Percentiles rank a stretch among this genome's conserved stretches.
Conservation (phyloP, 2,888 invertebrate genomes). For the Scaptomyza cyrtandrae region DNA sequence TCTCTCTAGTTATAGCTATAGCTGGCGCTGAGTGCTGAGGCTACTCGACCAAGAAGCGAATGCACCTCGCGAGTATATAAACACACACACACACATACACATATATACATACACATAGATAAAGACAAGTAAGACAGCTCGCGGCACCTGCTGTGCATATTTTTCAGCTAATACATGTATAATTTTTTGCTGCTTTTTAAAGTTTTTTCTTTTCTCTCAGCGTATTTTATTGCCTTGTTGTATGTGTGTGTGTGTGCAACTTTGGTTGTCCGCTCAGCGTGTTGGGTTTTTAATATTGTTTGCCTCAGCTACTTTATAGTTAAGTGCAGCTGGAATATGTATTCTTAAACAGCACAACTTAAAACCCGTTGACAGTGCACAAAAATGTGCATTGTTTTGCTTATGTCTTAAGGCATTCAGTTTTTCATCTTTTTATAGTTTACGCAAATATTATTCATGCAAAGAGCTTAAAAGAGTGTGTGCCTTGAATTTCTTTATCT, state of each 20-base stretch:
- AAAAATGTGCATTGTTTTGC: conserved; percentile 62
- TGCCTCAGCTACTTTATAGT: conserved; percentile 75
- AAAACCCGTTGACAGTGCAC: conserved; percentile 63
- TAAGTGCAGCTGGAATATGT: conserved; percentile 74
- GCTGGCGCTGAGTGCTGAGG: conserved; percentile 65
- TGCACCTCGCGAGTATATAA: conserved; percentile 54
- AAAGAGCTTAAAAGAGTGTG: conserved; percentile 49
- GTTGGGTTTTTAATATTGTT: conserved; percentile 73
- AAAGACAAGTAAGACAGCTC: conserved; percentile 18
- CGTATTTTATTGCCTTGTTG: conserved; percentile 63
- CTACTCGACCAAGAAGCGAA: conserved; percentile 65
- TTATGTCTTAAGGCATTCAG: conserved; percentile 44
- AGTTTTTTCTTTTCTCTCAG: conserved; percentile 19
- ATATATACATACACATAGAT: neutral
- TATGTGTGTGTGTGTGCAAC: conserved; percentile 12
- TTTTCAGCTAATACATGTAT: conserved; percentile 73
- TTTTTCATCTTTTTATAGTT: conserved; percentile 10
- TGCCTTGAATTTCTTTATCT: conserved; percentile 16
- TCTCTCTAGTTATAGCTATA: conserved; percentile 13
- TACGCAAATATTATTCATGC: conserved; percentile 70
- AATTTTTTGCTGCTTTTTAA: conserved; percentile 54
- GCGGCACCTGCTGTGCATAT: conserved; percentile 67
- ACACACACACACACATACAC: conserved; percentile 10
- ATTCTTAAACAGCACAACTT: conserved; percentile 64
- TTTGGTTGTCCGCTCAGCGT: conserved; percentile 32